Evolutionary conservation across 2,797 vertebrate species (phyloP).

Genomic region (Emys orbicularis): DNA sequence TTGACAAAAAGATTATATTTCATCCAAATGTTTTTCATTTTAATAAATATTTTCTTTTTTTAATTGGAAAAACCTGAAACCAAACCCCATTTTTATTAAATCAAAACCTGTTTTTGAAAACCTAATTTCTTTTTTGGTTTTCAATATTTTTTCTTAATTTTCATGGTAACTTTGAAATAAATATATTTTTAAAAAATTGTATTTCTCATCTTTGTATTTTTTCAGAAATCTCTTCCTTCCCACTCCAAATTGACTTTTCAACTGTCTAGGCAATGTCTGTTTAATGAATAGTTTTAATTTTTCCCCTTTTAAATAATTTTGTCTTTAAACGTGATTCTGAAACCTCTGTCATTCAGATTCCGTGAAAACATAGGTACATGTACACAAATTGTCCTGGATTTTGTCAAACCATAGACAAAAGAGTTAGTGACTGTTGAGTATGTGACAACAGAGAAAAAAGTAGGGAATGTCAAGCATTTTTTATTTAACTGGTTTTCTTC

Average conservation of each 20-base stretch:
- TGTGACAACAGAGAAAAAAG: conserved; percentile 45
- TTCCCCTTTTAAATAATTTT: conserved; percentile 47
- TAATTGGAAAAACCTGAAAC: not conserved
- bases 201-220: not conserved
- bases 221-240: not conserved
- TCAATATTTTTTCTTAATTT: not conserved
- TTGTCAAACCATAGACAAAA: conserved; percentile 56
- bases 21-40: not conserved
- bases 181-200: not conserved
- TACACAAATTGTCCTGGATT: conserved; percentile 55
- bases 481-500: conserved; percentile 2
- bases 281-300: not conserved
- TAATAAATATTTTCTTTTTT: not conserved
- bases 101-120: not conserved
- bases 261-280: not conserved
- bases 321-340: conserved; percentile 12
- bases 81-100: not conserved
- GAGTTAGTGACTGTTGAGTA: conserved; percentile 43
- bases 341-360: conserved; percentile 40
- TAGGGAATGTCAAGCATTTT: conserved; percentile 31
- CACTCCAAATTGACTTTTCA: not conserved
- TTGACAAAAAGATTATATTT: not conserved
- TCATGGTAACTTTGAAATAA: not conserved
- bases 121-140: not conserved
- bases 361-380: conserved; percentile 36